phyloP scores from a whole-genome alignment of 2,113 vertebrate species.

The Chaetodon trifascialis region DNA sequence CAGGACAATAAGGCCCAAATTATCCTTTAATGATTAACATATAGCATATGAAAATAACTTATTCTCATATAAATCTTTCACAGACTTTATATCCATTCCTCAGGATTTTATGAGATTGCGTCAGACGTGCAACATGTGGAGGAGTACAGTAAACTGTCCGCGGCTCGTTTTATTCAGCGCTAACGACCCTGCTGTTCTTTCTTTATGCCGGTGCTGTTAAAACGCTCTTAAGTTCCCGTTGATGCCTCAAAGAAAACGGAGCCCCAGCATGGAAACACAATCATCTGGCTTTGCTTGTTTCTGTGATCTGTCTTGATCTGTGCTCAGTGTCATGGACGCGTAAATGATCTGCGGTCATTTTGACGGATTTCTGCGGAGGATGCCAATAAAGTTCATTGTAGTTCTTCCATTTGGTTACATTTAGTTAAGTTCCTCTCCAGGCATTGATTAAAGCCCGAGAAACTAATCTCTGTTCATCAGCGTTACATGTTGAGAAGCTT shows the following conservation, averaged over 20 bases:
- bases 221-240: slow-evolving; percentile 43
- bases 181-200: slow-evolving; percentile 40
- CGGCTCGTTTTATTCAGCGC: not conserved
- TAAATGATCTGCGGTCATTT: slow-evolving; percentile 18
- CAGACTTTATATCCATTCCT: not conserved
- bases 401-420: not conserved
- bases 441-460: too few species aligned
- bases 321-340: not conserved
- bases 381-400: not conserved
- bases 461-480: too few species aligned
- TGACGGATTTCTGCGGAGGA: not conserved
- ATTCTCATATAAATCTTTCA: not conserved
- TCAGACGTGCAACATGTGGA: not conserved
- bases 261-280: slow-evolving; percentile 34
- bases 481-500: too few species aligned
- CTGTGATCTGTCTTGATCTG: not conserved
- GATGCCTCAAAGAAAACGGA: slow-evolving; percentile 46
- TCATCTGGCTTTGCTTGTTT: slow-evolving; percentile 28
- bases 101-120: slow-evolving; percentile 9
- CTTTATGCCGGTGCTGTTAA: slow-evolving; percentile 50
- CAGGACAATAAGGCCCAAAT: not conserved
- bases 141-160: slow-evolving; percentile 18
- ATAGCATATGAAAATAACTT: not conserved
- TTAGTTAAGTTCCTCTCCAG: too few species aligned
- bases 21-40: not conserved